Percentiles rank a stretch among this genome's conserved stretches.
These are phyloP conservation scores for Physella acuta DNA, from an alignment of 1,140 invertebrate species.

Conservation along the genomic window DNA sequence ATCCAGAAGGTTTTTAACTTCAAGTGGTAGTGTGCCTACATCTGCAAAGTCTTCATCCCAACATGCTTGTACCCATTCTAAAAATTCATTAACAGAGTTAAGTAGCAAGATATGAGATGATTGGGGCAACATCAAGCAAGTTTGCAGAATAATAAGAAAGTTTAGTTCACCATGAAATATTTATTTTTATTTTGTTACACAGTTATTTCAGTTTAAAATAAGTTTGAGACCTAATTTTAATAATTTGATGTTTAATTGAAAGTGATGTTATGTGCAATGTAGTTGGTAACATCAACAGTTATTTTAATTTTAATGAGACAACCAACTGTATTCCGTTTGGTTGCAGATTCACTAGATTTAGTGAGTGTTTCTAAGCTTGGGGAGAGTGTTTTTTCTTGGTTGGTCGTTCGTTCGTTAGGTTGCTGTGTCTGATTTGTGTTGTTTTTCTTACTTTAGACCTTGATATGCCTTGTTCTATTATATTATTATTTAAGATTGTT, in stretches of 20 bases:
- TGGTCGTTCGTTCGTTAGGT: no score
- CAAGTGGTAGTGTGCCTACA: constrained; percentile 4
- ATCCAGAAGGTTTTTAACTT: background rate
- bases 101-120: background rate
- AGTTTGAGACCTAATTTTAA: background rate
- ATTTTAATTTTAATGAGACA: no score
- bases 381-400: no score
- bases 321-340: no score
- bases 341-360: no score
- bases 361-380: no score
- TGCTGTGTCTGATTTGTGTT: no score
- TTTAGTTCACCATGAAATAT: background rate
- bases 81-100: background rate
- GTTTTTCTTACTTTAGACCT: background rate
- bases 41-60: constrained; percentile 23
- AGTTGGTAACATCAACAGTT: no score
- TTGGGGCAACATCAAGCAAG: background rate
- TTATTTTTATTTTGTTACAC: background rate
- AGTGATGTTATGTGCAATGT: no score
- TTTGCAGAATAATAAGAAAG: background rate
- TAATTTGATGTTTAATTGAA: no score
- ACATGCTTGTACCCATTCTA: constrained; percentile 16
- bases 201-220: background rate
- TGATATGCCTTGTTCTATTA: background rate
- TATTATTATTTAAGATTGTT: background rate